These are phyloP conservation scores for Poecilia gillii DNA, from an alignment of 2,797 vertebrate species.

Conservation along the genomic window DNA sequence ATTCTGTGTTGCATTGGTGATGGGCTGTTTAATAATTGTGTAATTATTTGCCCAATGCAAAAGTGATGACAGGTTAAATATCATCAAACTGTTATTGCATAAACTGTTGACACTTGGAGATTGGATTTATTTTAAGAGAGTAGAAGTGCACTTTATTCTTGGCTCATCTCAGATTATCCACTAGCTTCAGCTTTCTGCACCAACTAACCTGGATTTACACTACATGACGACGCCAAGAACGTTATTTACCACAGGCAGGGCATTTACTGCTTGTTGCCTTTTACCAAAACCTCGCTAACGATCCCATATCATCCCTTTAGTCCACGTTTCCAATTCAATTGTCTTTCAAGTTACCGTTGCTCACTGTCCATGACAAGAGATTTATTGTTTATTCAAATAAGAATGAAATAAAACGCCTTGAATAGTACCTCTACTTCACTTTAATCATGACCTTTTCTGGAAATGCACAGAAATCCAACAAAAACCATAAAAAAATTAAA, in stretches of 20 bases:
- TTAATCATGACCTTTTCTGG: constrained; percentile 86
- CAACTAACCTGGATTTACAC: background rate
- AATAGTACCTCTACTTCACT: constrained; percentile 86
- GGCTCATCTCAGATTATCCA: no score
- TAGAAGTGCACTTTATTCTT: background rate
- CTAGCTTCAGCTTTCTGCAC: background rate
- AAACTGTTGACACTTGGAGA: background rate
- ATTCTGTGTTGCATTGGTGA: background rate
- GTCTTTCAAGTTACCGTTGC: constrained; percentile 1
- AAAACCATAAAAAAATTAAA: constrained; percentile 91
- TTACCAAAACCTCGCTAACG: background rate
- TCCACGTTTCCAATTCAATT: background rate
- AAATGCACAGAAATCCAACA: constrained; percentile 87
- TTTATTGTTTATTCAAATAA: constrained; percentile 71
- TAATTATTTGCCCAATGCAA: background rate
- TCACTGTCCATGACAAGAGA: constrained; percentile 12
- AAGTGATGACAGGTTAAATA: background rate
- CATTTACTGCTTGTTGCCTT: background rate
- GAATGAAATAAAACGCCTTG: constrained; percentile 77
- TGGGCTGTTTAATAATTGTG: background rate
- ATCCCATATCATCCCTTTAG: background rate
- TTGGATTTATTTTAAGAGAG: background rate
- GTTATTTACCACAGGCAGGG: background rate
- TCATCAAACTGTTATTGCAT: background rate
- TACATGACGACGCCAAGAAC: background rate